A percentile compares a stretch with the other conserved stretches of the same genome.
Evolutionary conservation across 2,888 invertebrate species (phyloP).

Genomic region (Nowickia ferox): DNA sequence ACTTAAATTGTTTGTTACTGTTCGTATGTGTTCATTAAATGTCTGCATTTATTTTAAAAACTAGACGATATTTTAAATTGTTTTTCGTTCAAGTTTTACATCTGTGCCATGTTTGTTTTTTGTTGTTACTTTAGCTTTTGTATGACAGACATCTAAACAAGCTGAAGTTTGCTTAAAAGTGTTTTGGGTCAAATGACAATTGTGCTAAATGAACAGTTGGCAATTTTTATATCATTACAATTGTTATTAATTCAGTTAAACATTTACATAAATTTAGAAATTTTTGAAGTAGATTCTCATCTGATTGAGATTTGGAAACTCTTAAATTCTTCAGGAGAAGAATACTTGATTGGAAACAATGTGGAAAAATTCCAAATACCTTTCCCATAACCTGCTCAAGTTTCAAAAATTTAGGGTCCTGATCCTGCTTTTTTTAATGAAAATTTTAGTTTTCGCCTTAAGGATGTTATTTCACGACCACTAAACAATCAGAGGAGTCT

Average conservation of each 20-base stretch:
- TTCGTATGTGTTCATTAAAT: constrained; percentile 19
- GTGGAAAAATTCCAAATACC: too few species aligned
- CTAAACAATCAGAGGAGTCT: too few species aligned
- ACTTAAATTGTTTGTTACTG: neutral
- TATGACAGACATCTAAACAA: constrained; percentile 21
- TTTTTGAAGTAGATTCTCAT: constrained; percentile 11
- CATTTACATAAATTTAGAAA: neutral
- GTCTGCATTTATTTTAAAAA: constrained; percentile 38
- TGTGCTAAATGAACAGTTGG: constrained; percentile 39
- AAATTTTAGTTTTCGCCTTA: too few species aligned
- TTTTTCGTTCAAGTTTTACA: constrained; percentile 32
- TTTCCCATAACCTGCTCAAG: too few species aligned
- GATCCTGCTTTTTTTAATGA: too few species aligned
- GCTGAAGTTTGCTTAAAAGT: constrained; percentile 10
- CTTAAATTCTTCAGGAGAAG: too few species aligned
- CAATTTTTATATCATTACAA: neutral
- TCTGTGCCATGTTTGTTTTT: constrained; percentile 7
- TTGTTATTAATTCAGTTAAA: neutral
- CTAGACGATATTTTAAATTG: constrained; percentile 5
- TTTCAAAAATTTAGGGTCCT: too few species aligned
- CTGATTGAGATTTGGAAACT: too few species aligned
- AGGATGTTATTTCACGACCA: too few species aligned
- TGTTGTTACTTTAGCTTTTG: neutral
- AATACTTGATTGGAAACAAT: too few species aligned
- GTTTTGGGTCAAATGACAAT: constrained; percentile 55